Evolutionary conservation across 2,888 invertebrate species (phyloP).

Genomic region (Andrena praecox): DNA sequence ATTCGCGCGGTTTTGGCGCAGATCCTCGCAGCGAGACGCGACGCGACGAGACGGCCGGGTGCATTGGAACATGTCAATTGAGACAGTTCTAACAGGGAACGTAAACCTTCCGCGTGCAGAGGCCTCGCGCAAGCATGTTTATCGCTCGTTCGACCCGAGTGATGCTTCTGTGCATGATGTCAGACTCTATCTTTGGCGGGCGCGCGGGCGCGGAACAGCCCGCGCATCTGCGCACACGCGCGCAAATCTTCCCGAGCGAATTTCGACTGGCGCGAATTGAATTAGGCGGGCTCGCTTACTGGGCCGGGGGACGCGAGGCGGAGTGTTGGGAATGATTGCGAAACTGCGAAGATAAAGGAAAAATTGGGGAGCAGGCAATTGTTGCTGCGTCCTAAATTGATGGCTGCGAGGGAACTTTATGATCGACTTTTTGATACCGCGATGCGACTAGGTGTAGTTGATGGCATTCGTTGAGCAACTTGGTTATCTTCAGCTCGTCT

Average conservation of each 20-base stretch:
- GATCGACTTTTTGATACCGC: too few relatives aligned
- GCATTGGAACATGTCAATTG: constrained; percentile 68
- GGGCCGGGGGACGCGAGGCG: too few relatives aligned
- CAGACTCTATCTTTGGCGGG: constrained; percentile 77
- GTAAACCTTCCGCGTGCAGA: constrained; percentile 68
- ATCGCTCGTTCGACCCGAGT: constrained; percentile 71
- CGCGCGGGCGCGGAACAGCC: constrained; percentile 57
- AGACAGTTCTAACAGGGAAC: constrained; percentile 66
- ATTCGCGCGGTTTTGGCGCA: neutral
- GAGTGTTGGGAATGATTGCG: too few relatives aligned
- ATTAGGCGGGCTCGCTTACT: neutral
- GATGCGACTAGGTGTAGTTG: too few relatives aligned
- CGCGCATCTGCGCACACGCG: constrained; percentile 34
- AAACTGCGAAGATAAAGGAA: too few relatives aligned
- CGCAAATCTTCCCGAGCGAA: constrained; percentile 34
- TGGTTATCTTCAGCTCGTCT: neutral
- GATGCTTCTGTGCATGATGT: constrained; percentile 76
- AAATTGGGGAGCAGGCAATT: neutral
- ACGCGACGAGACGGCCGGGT: constrained; percentile 14
- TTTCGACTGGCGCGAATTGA: constrained; percentile 7
- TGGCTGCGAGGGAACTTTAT: too few relatives aligned
- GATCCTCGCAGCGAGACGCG: neutral
- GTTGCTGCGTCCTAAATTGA: neutral
- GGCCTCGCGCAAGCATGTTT: constrained; percentile 67
- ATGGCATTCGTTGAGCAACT: too few relatives aligned